Evolutionary conservation across 1,140 invertebrate genomes (phyloP), one percentile per base, ranked within the genome.

Genomic region (Battus philenor): DNA sequence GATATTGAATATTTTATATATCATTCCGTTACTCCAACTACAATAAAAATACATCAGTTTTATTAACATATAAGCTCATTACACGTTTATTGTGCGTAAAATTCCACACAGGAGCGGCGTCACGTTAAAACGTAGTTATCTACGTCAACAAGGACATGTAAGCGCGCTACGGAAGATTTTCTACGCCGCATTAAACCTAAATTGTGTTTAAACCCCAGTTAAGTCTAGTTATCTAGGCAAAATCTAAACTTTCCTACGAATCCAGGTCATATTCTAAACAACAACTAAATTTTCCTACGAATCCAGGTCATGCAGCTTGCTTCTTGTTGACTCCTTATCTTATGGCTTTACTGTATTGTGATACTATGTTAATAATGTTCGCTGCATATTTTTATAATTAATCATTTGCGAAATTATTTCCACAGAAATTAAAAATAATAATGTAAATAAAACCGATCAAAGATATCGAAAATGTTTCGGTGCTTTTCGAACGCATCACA

Each of bases 81-180:
- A n/a, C n/a, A n/a, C n/a, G n/a, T n/a, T n/a, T n/a, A n/a, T n/a
- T n/a, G n/a, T n/a, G n/a, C n/a, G 38, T 15, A 41, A 17, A 26
- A 41, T 41, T 41, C 38, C 38, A 29, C 24, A 27, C 27, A 29
- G 13, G n/a, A 29, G 38, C 29, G 36, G 38, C 39, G 50, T 41
- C 20, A 32, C 26, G 15, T 30, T 36, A 49, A 17, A 34, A 27
- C 34, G 41, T 7, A 36, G 38, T 48, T 53, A 53, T 53, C 50
- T 36, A 31, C 47, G 45, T 53, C 45, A 47, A 53, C 44, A 47
- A 30, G 4, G 2, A 17, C 30, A 12, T 36, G n/a, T 43, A 45
- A 30, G 10, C 15, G 27, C 31, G 33, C 38, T 10, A 27, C 22
- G 50, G 50, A 53, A 53, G 39, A 44, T 47, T 53, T 53, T 47